Evolutionary conservation across 2,888 invertebrate species (phyloP).

Genomic region (Temnothorax ravouxi): DNA sequence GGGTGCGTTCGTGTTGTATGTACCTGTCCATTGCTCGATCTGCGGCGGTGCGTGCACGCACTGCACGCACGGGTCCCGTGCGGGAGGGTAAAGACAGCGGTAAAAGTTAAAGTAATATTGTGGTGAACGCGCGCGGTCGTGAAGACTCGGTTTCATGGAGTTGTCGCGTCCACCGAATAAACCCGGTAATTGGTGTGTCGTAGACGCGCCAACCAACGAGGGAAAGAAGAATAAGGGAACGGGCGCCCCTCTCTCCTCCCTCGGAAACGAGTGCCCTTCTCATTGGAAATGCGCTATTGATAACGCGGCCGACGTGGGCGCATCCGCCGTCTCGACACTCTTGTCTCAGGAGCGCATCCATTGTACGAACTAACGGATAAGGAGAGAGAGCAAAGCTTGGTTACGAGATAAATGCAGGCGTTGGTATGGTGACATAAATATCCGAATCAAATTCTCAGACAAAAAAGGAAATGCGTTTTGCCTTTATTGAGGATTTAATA

Average conservation of each 20-base stretch:
- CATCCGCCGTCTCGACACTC: background rate
- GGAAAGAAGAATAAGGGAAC: background rate
- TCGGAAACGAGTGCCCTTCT: constrained; percentile 43
- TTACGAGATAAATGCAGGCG: background rate
- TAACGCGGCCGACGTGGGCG: constrained; percentile 48
- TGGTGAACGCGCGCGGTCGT: constrained; percentile 64
- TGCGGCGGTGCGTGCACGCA: constrained; percentile 35
- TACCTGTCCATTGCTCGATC: constrained; percentile 7
- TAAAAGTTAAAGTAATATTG: constrained; percentile 60
- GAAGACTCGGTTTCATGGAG: constrained; percentile 79
- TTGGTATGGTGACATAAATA: background rate
- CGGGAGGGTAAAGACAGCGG: constrained; percentile 55
- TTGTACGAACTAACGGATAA: background rate
- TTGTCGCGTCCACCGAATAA: constrained; percentile 78
- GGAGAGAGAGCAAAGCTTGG: background rate
- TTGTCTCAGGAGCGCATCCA: constrained; percentile 5
- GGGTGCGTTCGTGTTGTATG: constrained; percentile 18
- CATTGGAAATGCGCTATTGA: constrained; percentile 63
- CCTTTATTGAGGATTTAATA: background rate
- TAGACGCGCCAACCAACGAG: constrained; percentile 59
- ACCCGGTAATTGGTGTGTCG: constrained; percentile 76
- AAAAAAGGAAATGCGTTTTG: background rate
- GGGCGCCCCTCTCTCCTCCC: constrained; percentile 18
- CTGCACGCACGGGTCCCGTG: constrained; percentile 39
- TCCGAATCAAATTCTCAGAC: background rate